phyloP scores from a whole-genome alignment of 1,140 invertebrate species.

The Trialeurodes vaporariorum region DNA sequence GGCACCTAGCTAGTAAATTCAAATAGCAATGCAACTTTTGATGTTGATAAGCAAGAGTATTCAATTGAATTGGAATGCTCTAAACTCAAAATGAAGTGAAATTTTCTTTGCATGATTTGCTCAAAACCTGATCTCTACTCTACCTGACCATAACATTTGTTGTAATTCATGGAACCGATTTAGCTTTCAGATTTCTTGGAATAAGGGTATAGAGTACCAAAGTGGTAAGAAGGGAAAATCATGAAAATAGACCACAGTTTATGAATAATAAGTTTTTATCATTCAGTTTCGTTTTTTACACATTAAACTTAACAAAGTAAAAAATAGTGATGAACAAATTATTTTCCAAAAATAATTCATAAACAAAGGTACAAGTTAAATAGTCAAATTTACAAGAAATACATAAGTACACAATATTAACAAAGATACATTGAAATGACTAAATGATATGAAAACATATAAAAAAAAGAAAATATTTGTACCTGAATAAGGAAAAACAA shows the following conservation, averaged over 20 bases:
- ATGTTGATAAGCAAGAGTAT: too few species aligned
- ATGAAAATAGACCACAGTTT: neutral
- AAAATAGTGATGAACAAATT: neutral
- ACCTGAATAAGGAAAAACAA: neutral
- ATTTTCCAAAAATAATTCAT: neutral
- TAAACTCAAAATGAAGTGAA: too few species aligned
- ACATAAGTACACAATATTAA: neutral
- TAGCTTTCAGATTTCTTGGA: too few species aligned
- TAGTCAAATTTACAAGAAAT: neutral
- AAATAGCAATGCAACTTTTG: too few species aligned
- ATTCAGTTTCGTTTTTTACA: neutral
- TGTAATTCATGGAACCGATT: too few species aligned
- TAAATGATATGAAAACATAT: neutral
- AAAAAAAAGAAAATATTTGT: neutral
- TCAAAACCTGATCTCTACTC: too few species aligned
- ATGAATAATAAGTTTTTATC: neutral
- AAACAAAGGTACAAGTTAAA: neutral
- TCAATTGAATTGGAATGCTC: too few species aligned
- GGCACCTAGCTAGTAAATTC: too few species aligned
- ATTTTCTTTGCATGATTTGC: too few species aligned
- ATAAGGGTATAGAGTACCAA: too few species aligned
- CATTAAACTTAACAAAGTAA: neutral
- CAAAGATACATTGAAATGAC: neutral
- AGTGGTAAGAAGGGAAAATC: too few species aligned
- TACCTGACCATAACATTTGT: too few species aligned